Conservation (phyloP, 2,797 vertebrate species). For the Bryconaethiops microstoma region DNA sequence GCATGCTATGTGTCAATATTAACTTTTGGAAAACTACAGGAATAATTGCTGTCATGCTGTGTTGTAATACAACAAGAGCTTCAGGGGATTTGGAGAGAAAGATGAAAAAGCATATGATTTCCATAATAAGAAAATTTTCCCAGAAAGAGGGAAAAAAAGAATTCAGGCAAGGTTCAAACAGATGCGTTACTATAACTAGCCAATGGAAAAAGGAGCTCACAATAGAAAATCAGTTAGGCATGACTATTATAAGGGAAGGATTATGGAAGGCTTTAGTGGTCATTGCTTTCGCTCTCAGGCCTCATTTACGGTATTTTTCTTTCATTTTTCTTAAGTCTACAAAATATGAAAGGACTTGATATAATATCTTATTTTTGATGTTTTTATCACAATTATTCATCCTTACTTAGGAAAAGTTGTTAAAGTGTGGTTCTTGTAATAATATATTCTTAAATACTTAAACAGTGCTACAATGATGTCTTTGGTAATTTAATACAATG, state of each 20-base stretch:
- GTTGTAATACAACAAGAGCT: slow-evolving; percentile 55
- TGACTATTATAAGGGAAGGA: slow-evolving; percentile 14
- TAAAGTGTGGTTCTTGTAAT: background rate
- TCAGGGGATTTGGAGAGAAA: slow-evolving; percentile 8
- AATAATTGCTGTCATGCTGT: slow-evolving; percentile 10
- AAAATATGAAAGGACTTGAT: too few species aligned
- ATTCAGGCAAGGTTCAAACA: slow-evolving; percentile 45
- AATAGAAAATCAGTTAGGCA: slow-evolving; percentile 26
- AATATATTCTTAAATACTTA: background rate
- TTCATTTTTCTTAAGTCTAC: background rate
- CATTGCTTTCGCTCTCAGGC: background rate
- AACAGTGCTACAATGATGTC: background rate
- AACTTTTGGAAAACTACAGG: slow-evolving; percentile 14
- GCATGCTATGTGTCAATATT: slow-evolving; percentile 7
- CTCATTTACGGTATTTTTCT: background rate
- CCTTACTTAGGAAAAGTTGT: too few species aligned
- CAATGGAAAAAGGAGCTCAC: slow-evolving; percentile 24
- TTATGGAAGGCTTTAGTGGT: background rate
- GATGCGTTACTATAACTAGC: slow-evolving; percentile 38
- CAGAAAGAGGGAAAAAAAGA: slow-evolving; percentile 26
- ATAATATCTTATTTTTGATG: too few species aligned
- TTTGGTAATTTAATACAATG: background rate
- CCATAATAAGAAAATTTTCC: slow-evolving; percentile 46
- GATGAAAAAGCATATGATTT: slow-evolving; percentile 40
- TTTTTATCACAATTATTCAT: too few species aligned